These are phyloP conservation scores for Schizopygopsis malacanthus DNA, from an alignment of 2,797 vertebrate genomes.

Conservation along the genomic window DNA sequence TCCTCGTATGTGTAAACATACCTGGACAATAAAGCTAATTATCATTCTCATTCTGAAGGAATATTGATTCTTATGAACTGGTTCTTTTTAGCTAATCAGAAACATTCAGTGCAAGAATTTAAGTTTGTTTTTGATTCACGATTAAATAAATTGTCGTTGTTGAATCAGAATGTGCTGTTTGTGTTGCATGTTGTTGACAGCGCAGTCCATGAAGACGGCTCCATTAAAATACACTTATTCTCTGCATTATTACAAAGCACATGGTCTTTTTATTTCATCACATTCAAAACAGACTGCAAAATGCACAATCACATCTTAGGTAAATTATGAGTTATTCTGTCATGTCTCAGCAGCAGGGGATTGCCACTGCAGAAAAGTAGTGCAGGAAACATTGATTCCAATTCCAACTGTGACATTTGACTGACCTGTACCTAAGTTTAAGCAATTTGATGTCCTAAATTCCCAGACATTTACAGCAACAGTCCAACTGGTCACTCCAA, in stretches of 20 bases:
- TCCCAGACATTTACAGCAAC: constrained; percentile 64
- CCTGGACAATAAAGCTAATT: no score
- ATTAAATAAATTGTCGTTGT: neutral
- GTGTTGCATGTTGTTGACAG: no score
- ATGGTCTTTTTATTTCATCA: neutral
- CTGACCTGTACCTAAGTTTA: constrained; percentile 53
- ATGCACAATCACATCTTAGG: no score
- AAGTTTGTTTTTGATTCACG: neutral
- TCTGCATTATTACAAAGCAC: neutral
- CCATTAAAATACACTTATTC: neutral
- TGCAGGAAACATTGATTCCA: neutral
- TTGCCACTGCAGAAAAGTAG: neutral
- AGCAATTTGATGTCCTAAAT: constrained; percentile 41
- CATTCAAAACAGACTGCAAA: neutral
- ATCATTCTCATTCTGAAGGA: neutral
- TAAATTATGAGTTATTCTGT: neutral
- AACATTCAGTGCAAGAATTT: neutral
- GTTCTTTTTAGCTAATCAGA: neutral
- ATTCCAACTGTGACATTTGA: constrained; percentile 32
- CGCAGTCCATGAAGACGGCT: neutral
- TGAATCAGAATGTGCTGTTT: neutral
- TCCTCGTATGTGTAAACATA: no score
- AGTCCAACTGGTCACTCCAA: constrained; percentile 58
- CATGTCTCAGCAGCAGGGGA: neutral
- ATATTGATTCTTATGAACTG: neutral